Evolutionary conservation across 2,888 invertebrate species (phyloP), one percentile per base, ranked within the genome.

Genomic region (Plagiodera versicolora): DNA sequence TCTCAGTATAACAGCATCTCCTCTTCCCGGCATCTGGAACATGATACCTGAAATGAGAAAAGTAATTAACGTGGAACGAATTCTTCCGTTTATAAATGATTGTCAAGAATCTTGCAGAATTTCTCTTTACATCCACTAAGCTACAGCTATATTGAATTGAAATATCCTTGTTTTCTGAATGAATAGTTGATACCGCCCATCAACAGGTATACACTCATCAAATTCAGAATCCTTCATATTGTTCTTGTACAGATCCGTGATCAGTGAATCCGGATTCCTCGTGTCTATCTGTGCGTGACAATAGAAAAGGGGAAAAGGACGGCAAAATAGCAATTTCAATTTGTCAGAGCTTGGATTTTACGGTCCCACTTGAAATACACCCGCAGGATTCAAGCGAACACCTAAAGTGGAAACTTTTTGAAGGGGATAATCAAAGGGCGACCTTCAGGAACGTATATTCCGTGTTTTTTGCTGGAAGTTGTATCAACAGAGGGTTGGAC

Each of bases 261-360:
- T 6, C 2, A 6, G 39, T 14, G 39, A 39, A 39, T 39, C 11
- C 11, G 14, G 14, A 14, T 39, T 39, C 6, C 39, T 39, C 14
- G 14, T 39, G 39, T 14, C 39, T 39, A 14, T 8, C 14, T 39
- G 39, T 39, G 39, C 39, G 39, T 14, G 39, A 14, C 39, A 39
- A 39, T 39, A 39, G 14, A 14, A 39, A 39, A 57, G 60, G 51
- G 58, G 58, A 63, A 59, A 59, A 61, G 55, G 60, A 64, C 58
- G 50, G 64, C 64, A 58, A 67, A 73, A 70, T 71, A 73, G 72
- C 75, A 74, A 76, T 77, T 77, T 77, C 77, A 77, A 78, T 78
- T 77, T 76, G 77, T 77, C 76, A 77, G 70, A 68, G 70, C 69
- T 72, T 72, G 74, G 71, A 76, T 76, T 76, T 75, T 72, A 74